Base-by-base conservation (phyloP, 2,888 invertebrate genomes). In the Heteromurus nitidus region DNA sequence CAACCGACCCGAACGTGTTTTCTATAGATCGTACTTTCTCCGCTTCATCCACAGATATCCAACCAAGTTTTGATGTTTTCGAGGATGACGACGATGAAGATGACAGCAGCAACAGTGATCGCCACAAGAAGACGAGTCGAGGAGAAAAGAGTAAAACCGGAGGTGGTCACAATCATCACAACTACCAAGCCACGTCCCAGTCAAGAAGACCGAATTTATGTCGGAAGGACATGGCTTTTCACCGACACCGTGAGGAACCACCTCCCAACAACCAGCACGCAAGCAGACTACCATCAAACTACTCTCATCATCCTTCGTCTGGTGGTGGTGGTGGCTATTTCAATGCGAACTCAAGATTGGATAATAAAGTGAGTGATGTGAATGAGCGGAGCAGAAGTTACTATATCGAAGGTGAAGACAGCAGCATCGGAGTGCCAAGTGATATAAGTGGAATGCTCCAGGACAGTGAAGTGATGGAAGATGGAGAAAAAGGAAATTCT, bases 11-110 rank as follows among this genome's bases (percentile, higher is more conserved):
- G 20, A 53, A 69, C 7, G 55, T 73, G 16, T 82, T 84, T 58
- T 84, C 84, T 9, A 74, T 84, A 55, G 84, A 84, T 47, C 77
- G 84, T 64, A 84, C 84, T 31, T 84, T 84, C 67, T 84, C 84
- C 18, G 76, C 82, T 0, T 69, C 81, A 1, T 84, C 84, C 11
- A 81, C 84, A 16, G 84, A 84, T 64, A 77, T 81, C 16, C 77
- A 82, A 11, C 80, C 81, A 44, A 82, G 77, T 53, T 84, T 77
- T 50, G 84, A 82, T 36, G 60, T 69, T 44, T 84, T 82, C 64
- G 82, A 84, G 44, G 82, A 84, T 3, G 82, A 76, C 18, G 77
- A 77, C 9, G 83, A 81, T 3, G 83, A 84, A 36, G 76, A 76
- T 60, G 74, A 74, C 58, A 64, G 55, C 18, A 24, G 53, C 65